Percentiles rank a stretch among this genome's conserved stretches.
phyloP scores from a whole-genome alignment of 2,113 vertebrate species.

The Athene noctua region DNA sequence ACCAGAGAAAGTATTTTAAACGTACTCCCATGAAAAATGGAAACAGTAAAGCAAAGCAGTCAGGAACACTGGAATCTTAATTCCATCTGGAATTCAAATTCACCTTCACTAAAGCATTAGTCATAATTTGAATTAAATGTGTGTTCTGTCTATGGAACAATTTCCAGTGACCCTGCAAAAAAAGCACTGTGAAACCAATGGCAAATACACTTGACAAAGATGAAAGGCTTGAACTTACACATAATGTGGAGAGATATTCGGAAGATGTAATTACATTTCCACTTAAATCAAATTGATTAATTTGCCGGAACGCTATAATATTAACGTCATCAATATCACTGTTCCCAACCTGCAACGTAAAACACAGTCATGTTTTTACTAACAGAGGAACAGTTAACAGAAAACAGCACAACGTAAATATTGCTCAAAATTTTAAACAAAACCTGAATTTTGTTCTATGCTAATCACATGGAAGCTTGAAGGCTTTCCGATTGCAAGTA shows the following conservation, averaged over 20 bases:
- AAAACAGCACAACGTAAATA: background rate
- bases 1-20: background rate
- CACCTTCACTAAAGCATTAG: background rate
- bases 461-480: background rate
- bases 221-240: slow-evolving; percentile 75
- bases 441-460: background rate
- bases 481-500: background rate
- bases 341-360: slow-evolving; percentile 81
- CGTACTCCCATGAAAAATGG: background rate
- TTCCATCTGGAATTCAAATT: background rate
- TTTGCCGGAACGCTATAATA: slow-evolving; percentile 96
- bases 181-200: background rate
- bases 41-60: background rate
- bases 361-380: background rate
- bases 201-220: background rate
- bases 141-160: background rate
- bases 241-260: slow-evolving; percentile 90
- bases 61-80: background rate
- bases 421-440: background rate
- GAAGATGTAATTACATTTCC: slow-evolving; percentile 92
- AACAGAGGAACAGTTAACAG: background rate
- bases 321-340: slow-evolving; percentile 91
- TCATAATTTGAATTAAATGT: background rate
- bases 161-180: background rate
- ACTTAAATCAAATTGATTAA: slow-evolving; percentile 96